Evolutionary conservation across 2,888 invertebrate species (phyloP).

Genomic region (Gnatocerus cornutus): DNA sequence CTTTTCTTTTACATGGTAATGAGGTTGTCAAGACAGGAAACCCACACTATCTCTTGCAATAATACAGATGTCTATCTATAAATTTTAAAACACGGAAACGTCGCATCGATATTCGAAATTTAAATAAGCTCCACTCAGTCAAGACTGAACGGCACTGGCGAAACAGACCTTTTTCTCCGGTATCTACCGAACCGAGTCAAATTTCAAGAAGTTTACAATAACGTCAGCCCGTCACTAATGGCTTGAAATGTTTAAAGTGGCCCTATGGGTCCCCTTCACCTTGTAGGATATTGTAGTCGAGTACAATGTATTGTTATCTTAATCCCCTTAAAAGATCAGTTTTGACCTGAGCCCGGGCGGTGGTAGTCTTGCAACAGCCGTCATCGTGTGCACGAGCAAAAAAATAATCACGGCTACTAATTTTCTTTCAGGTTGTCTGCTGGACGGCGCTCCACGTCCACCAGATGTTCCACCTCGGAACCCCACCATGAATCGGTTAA

Average conservation of each 20-base stretch:
- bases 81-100: conserved; percentile 38
- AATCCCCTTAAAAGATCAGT: conserved; percentile 60
- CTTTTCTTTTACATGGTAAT: conserved; percentile 51
- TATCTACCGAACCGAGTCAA: conserved; percentile 43
- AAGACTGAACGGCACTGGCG: background rate
- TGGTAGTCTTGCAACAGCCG: conserved; percentile 36
- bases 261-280: conserved; percentile 43
- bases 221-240: conserved; percentile 47
- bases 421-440: conserved; percentile 83
- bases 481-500: conserved; percentile 92
- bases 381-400: conserved; percentile 26
- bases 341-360: conserved; percentile 55
- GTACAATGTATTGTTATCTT: conserved; percentile 53
- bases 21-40: conserved; percentile 47
- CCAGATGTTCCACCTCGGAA: conserved; percentile 94
- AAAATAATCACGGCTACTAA: conserved; percentile 44
- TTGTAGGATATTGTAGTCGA: conserved; percentile 32
- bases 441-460: conserved; percentile 84
- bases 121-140: conserved; percentile 18
- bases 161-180: conserved; percentile 9
- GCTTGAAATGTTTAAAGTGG: conserved; percentile 50
- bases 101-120: conserved; percentile 14
- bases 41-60: conserved; percentile 40
- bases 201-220: conserved; percentile 45
- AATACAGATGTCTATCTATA: conserved; percentile 45